Evolutionary conservation across 1,140 invertebrate genomes (phyloP).

Genomic region (Diorhabda carinulata): DNA sequence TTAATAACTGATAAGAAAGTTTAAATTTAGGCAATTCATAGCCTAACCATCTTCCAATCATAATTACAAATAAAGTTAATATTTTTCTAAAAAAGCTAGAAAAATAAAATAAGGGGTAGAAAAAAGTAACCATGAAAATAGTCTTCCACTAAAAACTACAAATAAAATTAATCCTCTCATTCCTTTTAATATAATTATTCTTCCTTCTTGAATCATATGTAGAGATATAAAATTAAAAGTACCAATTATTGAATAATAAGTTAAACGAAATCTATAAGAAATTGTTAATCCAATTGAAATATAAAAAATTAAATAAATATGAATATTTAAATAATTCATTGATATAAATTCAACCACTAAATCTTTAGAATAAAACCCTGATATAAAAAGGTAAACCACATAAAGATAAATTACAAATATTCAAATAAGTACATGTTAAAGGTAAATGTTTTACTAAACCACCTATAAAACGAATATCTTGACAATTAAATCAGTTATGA

Average conservation of each 20-base stretch:
- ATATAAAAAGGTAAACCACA: constrained; percentile 57
- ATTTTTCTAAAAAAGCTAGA: constrained; percentile 49
- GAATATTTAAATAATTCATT: constrained; percentile 51
- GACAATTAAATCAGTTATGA: constrained; percentile 56
- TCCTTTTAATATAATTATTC: constrained; percentile 49
- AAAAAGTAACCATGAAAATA: constrained; percentile 51
- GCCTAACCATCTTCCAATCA: constrained; percentile 44
- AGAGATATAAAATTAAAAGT: constrained; percentile 49
- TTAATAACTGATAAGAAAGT: constrained; percentile 4
- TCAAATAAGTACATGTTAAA: constrained; percentile 50
- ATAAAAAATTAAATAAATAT: constrained; percentile 53
- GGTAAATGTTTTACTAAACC: constrained; percentile 46
- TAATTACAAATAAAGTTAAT: constrained; percentile 48
- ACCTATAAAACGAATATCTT: constrained; percentile 61
- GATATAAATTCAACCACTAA: constrained; percentile 56
- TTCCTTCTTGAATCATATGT: constrained; percentile 49
- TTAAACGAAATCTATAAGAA: constrained; percentile 54
- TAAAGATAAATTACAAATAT: constrained; percentile 53
- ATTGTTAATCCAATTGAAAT: constrained; percentile 54
- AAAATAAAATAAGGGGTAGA: constrained; percentile 50
- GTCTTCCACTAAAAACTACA: constrained; percentile 49
- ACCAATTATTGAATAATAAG: constrained; percentile 52
- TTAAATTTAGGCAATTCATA: constrained; percentile 47
- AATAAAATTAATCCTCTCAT: constrained; percentile 53
- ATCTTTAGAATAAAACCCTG: constrained; percentile 64